Evolutionary conservation across 2,797 vertebrate genomes (phyloP).

Genomic region (Melanotaenia boesemani): DNA sequence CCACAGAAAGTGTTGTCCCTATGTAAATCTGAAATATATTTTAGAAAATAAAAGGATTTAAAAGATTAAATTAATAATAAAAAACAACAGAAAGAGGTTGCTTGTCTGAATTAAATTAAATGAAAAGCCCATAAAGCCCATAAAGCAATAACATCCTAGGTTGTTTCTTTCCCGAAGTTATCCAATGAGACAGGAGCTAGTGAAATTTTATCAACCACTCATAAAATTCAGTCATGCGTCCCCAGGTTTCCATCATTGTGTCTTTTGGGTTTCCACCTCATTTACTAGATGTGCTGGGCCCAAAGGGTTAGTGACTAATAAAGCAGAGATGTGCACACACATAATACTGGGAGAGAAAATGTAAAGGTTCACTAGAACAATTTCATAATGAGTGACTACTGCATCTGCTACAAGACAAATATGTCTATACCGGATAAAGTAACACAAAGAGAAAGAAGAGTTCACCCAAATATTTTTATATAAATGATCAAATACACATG

Average conservation of each 20-base stretch:
- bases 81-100: conserved; percentile 6
- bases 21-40: not conserved
- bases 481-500: not conserved
- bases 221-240: conserved; percentile 75
- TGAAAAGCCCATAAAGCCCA: conserved; percentile 12
- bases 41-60: not conserved
- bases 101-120: conserved; percentile 14
- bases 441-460: not conserved
- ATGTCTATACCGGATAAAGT: not conserved
- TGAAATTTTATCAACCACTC: conserved; percentile 71
- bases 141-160: conserved; percentile 29
- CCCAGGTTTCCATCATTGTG: conserved; percentile 70
- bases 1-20: conserved; percentile 11
- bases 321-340: conserved; percentile 58
- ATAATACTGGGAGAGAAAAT: conserved; percentile 39
- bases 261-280: conserved; percentile 78
- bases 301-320: conserved; percentile 76
- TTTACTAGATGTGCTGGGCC: conserved; percentile 77
- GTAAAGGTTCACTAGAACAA: conserved; percentile 79
- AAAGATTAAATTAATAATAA: conserved; percentile 2
- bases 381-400: conserved; percentile 74
- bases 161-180: conserved; percentile 31
- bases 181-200: conserved; percentile 53
- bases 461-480: not conserved
- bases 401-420: conserved; percentile 39